Evolutionary conservation across 2,888 invertebrate species (phyloP).

Genomic region (Megastigmus dorsalis): DNA sequence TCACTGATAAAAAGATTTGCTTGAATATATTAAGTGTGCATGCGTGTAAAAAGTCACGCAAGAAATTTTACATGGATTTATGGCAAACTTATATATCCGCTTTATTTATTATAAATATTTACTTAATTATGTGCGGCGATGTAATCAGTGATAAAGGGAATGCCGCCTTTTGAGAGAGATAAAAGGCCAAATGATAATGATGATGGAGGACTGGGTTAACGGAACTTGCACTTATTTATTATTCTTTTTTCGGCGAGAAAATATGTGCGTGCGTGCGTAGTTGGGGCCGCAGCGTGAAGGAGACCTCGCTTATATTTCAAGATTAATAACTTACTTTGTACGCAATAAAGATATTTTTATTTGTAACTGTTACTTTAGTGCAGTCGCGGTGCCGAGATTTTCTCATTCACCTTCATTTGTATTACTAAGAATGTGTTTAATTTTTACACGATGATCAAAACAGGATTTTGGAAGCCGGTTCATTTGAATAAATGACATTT

Average conservation of each 20-base stretch:
- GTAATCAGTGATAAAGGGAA: slow-evolving; percentile 32
- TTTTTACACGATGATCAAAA: too few species aligned
- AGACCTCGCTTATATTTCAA: too few species aligned
- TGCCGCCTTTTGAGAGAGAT: slow-evolving; percentile 10
- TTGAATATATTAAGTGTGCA: slow-evolving; percentile 37
- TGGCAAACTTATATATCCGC: neutral
- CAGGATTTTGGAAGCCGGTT: too few species aligned
- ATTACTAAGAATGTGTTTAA: too few species aligned
- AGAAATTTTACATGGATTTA: slow-evolving; percentile 25
- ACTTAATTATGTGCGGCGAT: slow-evolving; percentile 34
- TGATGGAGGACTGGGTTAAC: slow-evolving; percentile 18
- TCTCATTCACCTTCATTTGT: too few species aligned
- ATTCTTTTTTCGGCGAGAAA: neutral
- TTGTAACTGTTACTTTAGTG: too few species aligned
- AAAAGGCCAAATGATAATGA: neutral
- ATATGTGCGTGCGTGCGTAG: too few species aligned
- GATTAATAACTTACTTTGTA: too few species aligned
- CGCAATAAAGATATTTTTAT: too few species aligned
- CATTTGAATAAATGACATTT: too few species aligned
- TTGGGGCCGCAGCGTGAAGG: too few species aligned
- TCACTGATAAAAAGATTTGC: slow-evolving; percentile 52
- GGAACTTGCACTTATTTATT: slow-evolving; percentile 1
- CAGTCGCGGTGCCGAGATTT: too few species aligned
- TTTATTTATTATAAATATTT: slow-evolving; percentile 51
- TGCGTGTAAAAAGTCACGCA: slow-evolving; percentile 28